A percentile compares a stretch with the other conserved stretches of the same genome.
phyloP scores from a whole-genome alignment of 2,888 invertebrate genomes.

The Eudasyphora cyanicolor region DNA sequence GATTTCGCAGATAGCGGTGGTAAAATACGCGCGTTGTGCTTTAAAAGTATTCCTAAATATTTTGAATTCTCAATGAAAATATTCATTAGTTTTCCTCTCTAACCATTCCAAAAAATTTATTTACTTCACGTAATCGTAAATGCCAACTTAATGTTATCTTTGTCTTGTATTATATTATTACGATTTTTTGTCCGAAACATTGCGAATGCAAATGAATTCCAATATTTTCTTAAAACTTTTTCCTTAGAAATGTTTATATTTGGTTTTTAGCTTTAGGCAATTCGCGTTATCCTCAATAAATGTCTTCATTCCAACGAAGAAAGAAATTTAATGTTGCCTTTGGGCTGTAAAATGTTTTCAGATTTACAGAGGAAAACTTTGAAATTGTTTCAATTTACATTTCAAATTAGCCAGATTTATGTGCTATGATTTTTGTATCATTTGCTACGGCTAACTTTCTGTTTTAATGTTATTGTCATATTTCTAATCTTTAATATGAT shows the following conservation, averaged over 20 bases:
- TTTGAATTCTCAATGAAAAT: no score
- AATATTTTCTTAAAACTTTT: neutral
- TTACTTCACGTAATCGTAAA: no score
- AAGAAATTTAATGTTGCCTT: no score
- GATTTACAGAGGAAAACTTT: neutral
- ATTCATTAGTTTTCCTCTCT: no score
- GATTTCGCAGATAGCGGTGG: no score
- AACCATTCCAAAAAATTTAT: neutral
- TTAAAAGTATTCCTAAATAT: no score
- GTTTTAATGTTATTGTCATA: no score
- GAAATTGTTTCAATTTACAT: constrained; percentile 1
- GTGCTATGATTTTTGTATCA: no score
- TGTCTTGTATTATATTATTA: neutral
- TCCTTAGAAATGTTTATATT: neutral
- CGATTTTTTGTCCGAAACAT: neutral
- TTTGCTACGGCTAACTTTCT: no score
- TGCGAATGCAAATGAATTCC: constrained; percentile 15
- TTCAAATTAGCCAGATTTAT: neutral
- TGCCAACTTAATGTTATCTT: neutral
- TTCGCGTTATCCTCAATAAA: neutral
- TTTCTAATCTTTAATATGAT: no score
- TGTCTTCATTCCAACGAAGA: no score
- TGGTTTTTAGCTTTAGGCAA: neutral
- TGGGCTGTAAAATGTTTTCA: neutral
- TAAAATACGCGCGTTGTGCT: no score